Evolutionary conservation across 1,140 invertebrate genomes (phyloP).

Genomic region (Drosophila jambulina): DNA sequence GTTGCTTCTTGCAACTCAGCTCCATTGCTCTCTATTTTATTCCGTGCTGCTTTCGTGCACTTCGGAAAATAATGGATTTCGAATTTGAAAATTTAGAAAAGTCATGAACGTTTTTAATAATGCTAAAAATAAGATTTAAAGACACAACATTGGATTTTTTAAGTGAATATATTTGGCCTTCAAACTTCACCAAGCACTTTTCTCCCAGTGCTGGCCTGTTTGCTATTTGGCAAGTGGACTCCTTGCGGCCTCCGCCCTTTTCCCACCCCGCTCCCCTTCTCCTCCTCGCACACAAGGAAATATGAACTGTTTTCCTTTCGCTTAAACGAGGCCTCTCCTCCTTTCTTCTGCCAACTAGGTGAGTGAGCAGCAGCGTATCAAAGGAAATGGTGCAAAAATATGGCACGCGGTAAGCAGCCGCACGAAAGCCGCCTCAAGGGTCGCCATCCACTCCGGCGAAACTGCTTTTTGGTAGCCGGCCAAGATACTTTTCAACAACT

Average conservation of each 20-base stretch:
- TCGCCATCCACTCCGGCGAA: conserved; percentile 29
- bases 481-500: conserved; percentile 61
- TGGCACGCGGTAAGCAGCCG: conserved; percentile 77
- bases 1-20: conserved; percentile 43
- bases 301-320: conserved; percentile 61
- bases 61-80: background rate
- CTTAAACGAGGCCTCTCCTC: conserved; percentile 47
- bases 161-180: background rate
- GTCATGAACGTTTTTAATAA: too few relatives aligned
- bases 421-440: conserved; percentile 59
- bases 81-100: background rate
- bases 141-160: background rate
- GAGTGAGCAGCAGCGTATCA: conserved; percentile 75
- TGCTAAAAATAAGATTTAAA: too few relatives aligned
- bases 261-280: background rate
- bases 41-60: conserved; percentile 3
- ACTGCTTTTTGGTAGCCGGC: conserved; percentile 57
- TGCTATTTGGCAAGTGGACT: conserved; percentile 26
- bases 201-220: conserved; percentile 7
- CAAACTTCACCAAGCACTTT: background rate
- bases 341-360: conserved; percentile 50
- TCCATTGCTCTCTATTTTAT: conserved; percentile 15
- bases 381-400: conserved; percentile 83
- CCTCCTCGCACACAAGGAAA: conserved; percentile 38
- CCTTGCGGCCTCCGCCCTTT: conserved; percentile 12